Evolutionary conservation across 2,888 invertebrate genomes (phyloP), one percentile per base, ranked within the genome.

Genomic region (Brachypalpus laphriformis): DNA sequence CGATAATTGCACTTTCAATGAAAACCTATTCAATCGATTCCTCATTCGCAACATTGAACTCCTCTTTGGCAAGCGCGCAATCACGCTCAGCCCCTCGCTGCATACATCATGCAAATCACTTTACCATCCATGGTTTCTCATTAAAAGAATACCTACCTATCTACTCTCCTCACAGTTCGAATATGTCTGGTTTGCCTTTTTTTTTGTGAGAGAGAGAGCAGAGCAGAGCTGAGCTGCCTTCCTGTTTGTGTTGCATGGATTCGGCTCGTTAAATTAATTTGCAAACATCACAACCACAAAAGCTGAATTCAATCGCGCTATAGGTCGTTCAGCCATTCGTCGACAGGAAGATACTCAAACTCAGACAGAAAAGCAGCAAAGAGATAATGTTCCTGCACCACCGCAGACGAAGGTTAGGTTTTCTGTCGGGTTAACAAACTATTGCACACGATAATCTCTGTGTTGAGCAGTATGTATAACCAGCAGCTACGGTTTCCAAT

Each of bases 211-310:
- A 6, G 16, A n/a, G 25, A 8, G 45, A 28, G 42, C 7, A n/a
- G n/a, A n/a, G 11, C 9, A 9, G 4, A 8, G 34, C 16, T 25
- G 54, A 28, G 31, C 42, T 59, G 18, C 6, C 47, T 31, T 5
- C 3, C 18, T 59, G 54, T 20, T 7, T 28, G 42, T 72, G 59
- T 59, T 76, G 70, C 76, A 76, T 76, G 82, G 49, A 71, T 71
- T 82, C 37, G 57, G 66, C 66, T 78, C 82, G 78, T 83, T 83
- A 78, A 83, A 83, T 83, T 78, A 83, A 83, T 83, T 83, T 83
- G 78, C 56, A 83, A 81, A 68, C 81, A 81, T 81, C 74, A 66
- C 70, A 77, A 63, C 81, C 81, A 40, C 68, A 74, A 68, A 59
- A 81, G 66, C 22, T 81, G 74, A 71, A 78, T 71, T 78, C 71